Evolutionary conservation across 1,140 invertebrate species (phyloP).

Genomic region (Anagrus nilaparvatae): DNA sequence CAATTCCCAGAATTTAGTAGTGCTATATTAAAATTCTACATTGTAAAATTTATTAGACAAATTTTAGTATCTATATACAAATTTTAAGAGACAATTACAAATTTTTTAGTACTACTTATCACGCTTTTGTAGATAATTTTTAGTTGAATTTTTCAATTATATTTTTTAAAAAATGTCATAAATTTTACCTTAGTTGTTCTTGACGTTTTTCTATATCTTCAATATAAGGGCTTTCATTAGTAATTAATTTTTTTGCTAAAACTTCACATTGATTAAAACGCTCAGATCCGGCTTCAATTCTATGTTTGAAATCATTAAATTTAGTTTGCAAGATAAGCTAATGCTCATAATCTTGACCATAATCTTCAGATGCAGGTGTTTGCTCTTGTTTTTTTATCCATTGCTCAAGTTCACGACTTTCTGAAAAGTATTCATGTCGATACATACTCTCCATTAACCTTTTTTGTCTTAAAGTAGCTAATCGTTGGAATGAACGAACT

Average conservation of each 20-base stretch:
- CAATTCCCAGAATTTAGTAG: no score
- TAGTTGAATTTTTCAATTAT: no score
- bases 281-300: constrained; percentile 80
- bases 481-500: constrained; percentile 68
- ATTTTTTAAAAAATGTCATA: no score
- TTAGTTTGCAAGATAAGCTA: constrained; percentile 75
- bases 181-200: constrained; percentile 72
- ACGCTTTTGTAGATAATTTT: no score
- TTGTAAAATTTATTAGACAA: no score
- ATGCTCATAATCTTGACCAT: constrained; percentile 94
- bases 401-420: constrained; percentile 77
- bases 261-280: constrained; percentile 85
- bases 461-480: no score
- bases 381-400: constrained; percentile 90
- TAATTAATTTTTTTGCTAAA: constrained; percentile 76
- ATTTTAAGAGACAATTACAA: not conserved
- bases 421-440: constrained; percentile 82
- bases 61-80: not conserved
- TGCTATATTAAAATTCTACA: no score
- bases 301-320: constrained; percentile 89
- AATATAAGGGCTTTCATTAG: constrained; percentile 76
- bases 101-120: not conserved
- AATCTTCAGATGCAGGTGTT: constrained; percentile 83
- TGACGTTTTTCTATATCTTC: constrained; percentile 75
- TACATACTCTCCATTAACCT: constrained; percentile 80